Conservation (phyloP, 2,888 invertebrate genomes). For the Agrochola lota region DNA sequence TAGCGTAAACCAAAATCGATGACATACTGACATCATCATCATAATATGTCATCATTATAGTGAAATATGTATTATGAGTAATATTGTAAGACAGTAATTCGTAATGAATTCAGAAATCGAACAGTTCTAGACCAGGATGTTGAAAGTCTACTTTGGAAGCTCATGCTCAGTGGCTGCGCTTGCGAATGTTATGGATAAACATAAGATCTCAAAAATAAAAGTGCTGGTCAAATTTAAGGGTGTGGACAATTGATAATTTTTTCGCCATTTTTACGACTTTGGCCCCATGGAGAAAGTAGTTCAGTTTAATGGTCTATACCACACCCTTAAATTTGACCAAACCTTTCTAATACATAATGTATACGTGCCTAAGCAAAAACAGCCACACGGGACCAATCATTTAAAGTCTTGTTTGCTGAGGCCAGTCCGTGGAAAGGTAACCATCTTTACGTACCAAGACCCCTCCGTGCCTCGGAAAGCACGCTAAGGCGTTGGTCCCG, state of each 20-base stretch:
- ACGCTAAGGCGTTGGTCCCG: no score
- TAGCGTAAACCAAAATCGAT: background rate
- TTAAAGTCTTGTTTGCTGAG: no score
- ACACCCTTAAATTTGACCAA: no score
- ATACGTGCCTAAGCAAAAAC: background rate
- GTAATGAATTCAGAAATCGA: background rate
- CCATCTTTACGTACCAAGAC: background rate
- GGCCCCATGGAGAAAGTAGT: background rate
- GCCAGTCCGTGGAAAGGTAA: background rate
- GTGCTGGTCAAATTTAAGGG: background rate
- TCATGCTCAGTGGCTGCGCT: background rate
- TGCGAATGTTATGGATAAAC: slow-evolving; percentile 7
- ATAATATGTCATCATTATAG: background rate
- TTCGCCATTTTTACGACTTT: background rate
- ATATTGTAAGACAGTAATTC: background rate
- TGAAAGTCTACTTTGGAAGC: background rate
- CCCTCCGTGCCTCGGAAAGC: background rate
- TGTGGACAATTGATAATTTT: background rate
- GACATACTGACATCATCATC: background rate
- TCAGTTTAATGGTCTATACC: background rate
- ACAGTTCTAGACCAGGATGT: background rate
- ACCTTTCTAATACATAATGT: background rate
- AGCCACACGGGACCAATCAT: background rate
- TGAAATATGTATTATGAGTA: background rate
- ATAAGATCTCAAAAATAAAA: background rate